Percentiles rank a stretch among this genome's conserved stretches.
These are phyloP conservation scores for Trichogramma evanescens DNA, from an alignment of 2,888 invertebrate species.

Conservation along the genomic window DNA sequence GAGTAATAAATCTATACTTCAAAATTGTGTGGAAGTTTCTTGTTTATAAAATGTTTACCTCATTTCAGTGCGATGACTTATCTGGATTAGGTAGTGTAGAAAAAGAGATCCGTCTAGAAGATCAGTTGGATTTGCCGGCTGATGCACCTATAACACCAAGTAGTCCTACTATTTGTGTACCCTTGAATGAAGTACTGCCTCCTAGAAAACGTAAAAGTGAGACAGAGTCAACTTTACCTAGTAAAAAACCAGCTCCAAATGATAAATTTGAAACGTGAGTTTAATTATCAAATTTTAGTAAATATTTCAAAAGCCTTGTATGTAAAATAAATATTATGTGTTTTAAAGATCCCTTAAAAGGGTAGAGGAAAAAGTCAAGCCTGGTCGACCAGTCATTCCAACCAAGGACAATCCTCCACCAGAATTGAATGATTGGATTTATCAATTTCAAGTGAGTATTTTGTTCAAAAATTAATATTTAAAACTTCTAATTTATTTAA, in stretches of 20 bases:
- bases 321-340: neutral
- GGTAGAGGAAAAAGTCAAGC: slow-evolving; percentile 42
- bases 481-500: neutral
- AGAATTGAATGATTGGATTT: slow-evolving; percentile 67
- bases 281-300: neutral
- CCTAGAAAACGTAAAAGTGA: slow-evolving; percentile 44
- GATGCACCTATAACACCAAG: slow-evolving; percentile 31
- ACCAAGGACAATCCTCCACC: slow-evolving; percentile 76
- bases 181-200: slow-evolving; percentile 38
- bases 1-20: neutral
- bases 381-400: slow-evolving; percentile 55
- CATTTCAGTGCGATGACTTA: neutral
- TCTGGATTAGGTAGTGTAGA: slow-evolving; percentile 1
- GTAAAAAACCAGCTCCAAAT: slow-evolving; percentile 52
- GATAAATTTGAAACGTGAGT: slow-evolving; percentile 42
- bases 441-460: slow-evolving; percentile 59
- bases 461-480: neutral
- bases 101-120: slow-evolving; percentile 12
- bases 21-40: neutral
- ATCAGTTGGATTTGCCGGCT: slow-evolving; percentile 21
- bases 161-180: slow-evolving; percentile 38
- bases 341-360: slow-evolving; percentile 35
- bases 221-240: slow-evolving; percentile 45
- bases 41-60: neutral
- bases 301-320: neutral